A percentile compares a stretch with the other conserved stretches of the same genome.
Evolutionary conservation across 2,888 invertebrate species (phyloP).

Genomic region (Strigamia transsilvanica): DNA sequence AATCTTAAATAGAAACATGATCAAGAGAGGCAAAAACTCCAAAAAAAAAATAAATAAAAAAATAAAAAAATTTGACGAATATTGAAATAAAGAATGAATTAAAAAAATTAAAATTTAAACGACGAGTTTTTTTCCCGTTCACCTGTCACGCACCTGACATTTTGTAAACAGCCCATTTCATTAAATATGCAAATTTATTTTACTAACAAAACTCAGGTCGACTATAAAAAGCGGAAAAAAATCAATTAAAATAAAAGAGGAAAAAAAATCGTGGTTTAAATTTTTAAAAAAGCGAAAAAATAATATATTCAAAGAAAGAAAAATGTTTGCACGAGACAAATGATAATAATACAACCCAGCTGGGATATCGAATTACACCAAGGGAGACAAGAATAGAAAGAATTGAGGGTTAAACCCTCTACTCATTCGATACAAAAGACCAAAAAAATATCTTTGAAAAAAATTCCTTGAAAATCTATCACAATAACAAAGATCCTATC

Average conservation of each 20-base stretch:
- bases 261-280: constrained; percentile 12
- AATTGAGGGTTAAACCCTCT: constrained; percentile 33
- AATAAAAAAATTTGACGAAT: not conserved
- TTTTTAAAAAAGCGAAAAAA: constrained; percentile 4
- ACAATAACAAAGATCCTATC: not conserved
- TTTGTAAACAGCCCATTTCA: constrained; percentile 39
- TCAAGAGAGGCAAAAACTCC: too few species aligned
- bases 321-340: constrained; percentile 23
- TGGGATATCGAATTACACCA: constrained; percentile 22
- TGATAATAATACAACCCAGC: constrained; percentile 41
- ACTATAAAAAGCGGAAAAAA: constrained; percentile 3
- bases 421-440: not conserved
- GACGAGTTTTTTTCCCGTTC: not conserved
- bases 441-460: not conserved
- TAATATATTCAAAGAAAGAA: not conserved
- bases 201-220: constrained; percentile 7
- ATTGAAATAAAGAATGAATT: constrained; percentile 3
- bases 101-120: constrained; percentile 2
- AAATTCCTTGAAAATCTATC: not conserved
- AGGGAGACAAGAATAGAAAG: constrained; percentile 43
- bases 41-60: not conserved
- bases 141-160: constrained; percentile 41
- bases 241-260: constrained; percentile 8
- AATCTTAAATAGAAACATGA: constrained; percentile 11
- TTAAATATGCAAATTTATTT: constrained; percentile 44